These are phyloP conservation scores for Dasysyrphus tricinctus DNA, from an alignment of 2,888 invertebrate species.

Conservation along the genomic window DNA sequence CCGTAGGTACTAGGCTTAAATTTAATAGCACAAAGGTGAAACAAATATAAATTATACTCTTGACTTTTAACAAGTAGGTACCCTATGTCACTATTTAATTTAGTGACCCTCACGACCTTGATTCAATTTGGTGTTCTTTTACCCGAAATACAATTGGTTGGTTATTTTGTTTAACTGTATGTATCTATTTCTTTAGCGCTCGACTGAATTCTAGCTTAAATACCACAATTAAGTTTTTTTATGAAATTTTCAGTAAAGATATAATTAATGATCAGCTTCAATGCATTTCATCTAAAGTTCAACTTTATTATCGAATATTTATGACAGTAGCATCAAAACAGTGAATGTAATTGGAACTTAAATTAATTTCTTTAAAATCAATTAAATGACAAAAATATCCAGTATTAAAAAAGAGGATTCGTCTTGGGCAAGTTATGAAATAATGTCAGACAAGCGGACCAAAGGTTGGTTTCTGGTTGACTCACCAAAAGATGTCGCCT, in stretches of 20 bases:
- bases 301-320: background rate
- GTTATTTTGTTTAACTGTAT: background rate
- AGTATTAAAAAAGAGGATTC: background rate
- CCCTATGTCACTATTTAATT: background rate
- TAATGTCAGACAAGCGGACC: constrained; percentile 87
- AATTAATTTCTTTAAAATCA: background rate
- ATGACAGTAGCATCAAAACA: constrained; percentile 2
- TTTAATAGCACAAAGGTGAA: background rate
- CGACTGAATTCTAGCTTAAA: background rate
- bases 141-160: background rate
- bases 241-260: background rate
- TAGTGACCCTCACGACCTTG: background rate
- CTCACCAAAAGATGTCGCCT: constrained; percentile 89
- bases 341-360: background rate
- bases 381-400: constrained; percentile 27
- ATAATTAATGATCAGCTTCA: constrained; percentile 9
- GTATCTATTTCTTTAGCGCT: background rate
- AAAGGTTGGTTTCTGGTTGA: constrained; percentile 94
- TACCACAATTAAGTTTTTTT: background rate
- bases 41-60: background rate
- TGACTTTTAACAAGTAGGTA: background rate
- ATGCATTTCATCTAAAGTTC: background rate
- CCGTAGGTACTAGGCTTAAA: background rate
- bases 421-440: constrained; percentile 72
- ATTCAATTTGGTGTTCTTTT: background rate